These are phyloP conservation scores for Orientallactaga sibirica DNA, from an alignment of 2,797 vertebrate species.

Conservation along the genomic window DNA sequence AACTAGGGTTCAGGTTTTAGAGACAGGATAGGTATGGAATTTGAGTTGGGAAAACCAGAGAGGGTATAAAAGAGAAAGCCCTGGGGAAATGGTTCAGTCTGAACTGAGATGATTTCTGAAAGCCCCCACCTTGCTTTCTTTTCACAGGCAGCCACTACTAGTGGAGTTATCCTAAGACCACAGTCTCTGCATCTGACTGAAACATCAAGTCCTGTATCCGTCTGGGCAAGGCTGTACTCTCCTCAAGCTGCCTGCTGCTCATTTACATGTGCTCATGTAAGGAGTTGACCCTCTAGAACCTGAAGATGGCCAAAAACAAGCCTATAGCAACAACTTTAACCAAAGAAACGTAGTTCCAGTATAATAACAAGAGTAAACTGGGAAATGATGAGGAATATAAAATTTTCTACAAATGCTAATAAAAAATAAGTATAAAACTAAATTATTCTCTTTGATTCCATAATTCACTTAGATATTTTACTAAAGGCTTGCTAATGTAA, in stretches of 20 bases:
- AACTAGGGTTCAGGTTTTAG: neutral
- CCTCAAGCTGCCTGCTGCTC: neutral
- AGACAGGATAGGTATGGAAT: neutral
- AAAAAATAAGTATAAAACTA: slow-evolving; percentile 23
- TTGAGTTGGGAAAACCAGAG: slow-evolving; percentile 47
- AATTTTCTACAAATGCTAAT: neutral
- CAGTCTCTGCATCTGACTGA: neutral
- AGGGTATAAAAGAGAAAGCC: neutral
- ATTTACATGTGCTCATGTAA: rapidly evolving
- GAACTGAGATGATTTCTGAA: neutral
- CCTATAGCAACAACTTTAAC: neutral
- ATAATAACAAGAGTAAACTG: neutral
- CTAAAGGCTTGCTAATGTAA: neutral
- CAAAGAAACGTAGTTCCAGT: rapidly evolving
- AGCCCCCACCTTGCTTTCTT: neutral
- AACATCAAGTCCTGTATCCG: neutral
- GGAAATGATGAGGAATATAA: neutral
- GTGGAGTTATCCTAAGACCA: neutral
- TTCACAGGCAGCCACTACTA: neutral
- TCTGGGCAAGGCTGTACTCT: neutral
- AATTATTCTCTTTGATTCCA: slow-evolving; percentile 13
- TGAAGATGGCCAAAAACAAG: neutral
- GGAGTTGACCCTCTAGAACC: neutral
- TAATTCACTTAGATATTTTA: neutral
- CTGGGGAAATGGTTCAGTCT: neutral